These are phyloP conservation scores for Ambastaia sidthimunki DNA, from an alignment of 2,797 vertebrate species.

Conservation along the genomic window DNA sequence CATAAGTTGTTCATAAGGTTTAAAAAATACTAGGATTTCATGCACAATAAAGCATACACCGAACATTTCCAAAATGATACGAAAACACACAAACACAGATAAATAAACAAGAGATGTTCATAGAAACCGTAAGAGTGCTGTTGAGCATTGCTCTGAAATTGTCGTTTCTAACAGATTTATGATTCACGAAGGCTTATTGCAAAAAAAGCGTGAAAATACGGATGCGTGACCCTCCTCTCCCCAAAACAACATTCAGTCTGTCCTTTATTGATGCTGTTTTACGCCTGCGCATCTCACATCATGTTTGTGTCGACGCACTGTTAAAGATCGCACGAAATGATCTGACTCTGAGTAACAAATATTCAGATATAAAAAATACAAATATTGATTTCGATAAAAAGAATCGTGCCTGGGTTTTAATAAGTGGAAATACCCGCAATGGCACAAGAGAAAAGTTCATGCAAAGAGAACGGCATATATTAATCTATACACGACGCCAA, in stretches of 20 bases:
- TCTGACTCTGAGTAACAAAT: constrained; percentile 75
- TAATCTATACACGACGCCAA: constrained; percentile 60
- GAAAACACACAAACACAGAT: constrained; percentile 66
- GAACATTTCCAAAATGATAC: constrained; percentile 89
- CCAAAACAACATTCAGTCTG: constrained; percentile 82
- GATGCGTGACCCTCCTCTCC: constrained; percentile 78
- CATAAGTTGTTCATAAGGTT: constrained; percentile 86
- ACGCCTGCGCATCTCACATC: constrained; percentile 31
- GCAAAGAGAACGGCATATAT: background rate
- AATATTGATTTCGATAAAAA: constrained; percentile 68
- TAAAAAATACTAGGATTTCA: constrained; percentile 91
- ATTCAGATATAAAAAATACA: no score
- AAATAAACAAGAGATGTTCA: constrained; percentile 21
- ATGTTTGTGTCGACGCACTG: constrained; percentile 79
- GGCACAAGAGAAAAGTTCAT: constrained; percentile 33
- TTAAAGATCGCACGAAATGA: constrained; percentile 67
- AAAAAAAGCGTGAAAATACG: constrained; percentile 59
- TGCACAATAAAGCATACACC: constrained; percentile 92
- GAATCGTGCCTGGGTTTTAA: no score
- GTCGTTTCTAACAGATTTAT: constrained; percentile 79
- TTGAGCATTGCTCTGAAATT: constrained; percentile 15
- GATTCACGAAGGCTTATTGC: constrained; percentile 74
- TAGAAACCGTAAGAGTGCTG: constrained; percentile 76
- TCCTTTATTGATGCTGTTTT: constrained; percentile 68
- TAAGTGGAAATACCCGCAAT: constrained; percentile 45